Evolutionary conservation across 35 echinoderm and acorn worm species (phyloP), one percentile per base, ranked within the genome.

Genomic region (Anneissia japonica): DNA sequence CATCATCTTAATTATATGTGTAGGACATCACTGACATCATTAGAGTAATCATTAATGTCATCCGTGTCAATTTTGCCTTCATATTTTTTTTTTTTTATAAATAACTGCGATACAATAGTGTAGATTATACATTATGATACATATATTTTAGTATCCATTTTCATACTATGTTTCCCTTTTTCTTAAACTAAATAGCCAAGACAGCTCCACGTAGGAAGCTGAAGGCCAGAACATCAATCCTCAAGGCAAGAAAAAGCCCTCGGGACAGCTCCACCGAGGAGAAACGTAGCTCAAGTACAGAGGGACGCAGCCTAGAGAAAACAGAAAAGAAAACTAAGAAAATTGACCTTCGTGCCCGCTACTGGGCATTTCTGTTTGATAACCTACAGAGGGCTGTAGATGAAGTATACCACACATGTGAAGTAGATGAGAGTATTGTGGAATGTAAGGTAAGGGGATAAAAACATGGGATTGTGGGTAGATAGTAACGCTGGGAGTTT

Each of bases 351-450:
- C 39, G 96, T 40, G 96, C 95, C 19, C 89, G 96, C 26, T 94
- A 99, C 46, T 94, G 96, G 96, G 96, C 96, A 36, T 99, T 99
- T 41, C 86, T 97, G 37, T 99, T 94, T 87, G 92, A 94, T 73
- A 97, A 97, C 35, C 83, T 97, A 72, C 91, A 99, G 72, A 91
- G 96, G 77, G 96, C 96, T 23, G 96, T 99, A 11, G 96, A 93
- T 92, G 96, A 99, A 86, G 94, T 99, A 43, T 99, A 99, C 64
- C 91, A 94, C 79, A 94, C 96, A 0, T 99, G 96, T 89, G 96
- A 99, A 76, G 92, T 89, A 3, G 96, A 99, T 76, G 96, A 99
- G 45, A 99, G 96, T 41, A 99, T 99, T 31, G 89, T 99, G 36
- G 96, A 99, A 85, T 99, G 96, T 76, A 94, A 99, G 89, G 96